These are phyloP conservation scores for Anabas testudineus DNA, from an alignment of 2,797 vertebrate species.

Conservation along the genomic window DNA sequence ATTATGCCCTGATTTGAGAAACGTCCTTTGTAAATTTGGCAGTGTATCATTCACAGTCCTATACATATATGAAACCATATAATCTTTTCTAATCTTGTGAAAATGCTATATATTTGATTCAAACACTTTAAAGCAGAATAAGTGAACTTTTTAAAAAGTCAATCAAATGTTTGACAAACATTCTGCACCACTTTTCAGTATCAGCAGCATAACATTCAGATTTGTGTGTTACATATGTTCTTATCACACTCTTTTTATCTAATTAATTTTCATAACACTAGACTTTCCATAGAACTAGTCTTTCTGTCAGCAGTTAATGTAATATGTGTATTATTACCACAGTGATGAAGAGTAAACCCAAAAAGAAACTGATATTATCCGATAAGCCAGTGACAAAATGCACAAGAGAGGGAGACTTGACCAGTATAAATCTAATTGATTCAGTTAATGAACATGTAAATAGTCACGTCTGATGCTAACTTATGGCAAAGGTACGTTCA, in stretches of 20 bases:
- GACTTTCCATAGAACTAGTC: no score
- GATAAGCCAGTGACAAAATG: background rate
- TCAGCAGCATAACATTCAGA: no score
- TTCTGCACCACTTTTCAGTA: no score
- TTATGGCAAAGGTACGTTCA: background rate
- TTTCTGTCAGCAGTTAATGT: background rate
- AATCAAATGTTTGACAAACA: no score
- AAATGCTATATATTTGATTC: background rate
- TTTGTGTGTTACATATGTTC: no score
- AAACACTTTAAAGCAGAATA: background rate
- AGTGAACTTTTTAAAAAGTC: background rate
- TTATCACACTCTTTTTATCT: no score
- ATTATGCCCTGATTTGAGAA: conserved; percentile 11
- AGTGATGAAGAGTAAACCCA: background rate
- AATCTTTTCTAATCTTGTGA: background rate
- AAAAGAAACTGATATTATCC: background rate
- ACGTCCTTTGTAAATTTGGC: conserved; percentile 17
- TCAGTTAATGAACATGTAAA: background rate
- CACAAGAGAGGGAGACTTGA: background rate
- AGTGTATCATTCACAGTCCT: background rate
- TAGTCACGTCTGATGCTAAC: background rate
- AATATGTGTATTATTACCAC: background rate
- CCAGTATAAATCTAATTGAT: no score
- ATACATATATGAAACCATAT: background rate
- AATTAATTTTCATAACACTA: no score